Percentiles rank a stretch among this genome's conserved stretches.
phyloP scores from a whole-genome alignment of 1,140 invertebrate genomes.

The Pachyrhynchus sulphureomaculatus region DNA sequence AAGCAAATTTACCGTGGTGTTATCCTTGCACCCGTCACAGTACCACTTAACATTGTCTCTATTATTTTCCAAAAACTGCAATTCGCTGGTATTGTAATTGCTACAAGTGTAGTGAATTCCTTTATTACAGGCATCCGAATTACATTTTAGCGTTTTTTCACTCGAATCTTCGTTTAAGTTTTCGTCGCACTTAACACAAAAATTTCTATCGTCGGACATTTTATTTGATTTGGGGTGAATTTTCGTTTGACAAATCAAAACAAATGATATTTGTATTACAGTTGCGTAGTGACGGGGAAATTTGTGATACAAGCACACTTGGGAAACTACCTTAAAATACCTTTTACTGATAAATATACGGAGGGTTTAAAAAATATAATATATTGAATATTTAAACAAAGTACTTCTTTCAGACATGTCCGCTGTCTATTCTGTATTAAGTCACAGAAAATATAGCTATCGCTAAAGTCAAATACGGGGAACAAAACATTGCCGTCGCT shows the following conservation, averaged over 20 bases:
- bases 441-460: too few species aligned
- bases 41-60: conserved; percentile 36
- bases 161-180: conserved; percentile 4
- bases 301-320: too few species aligned
- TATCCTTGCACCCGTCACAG: conserved; percentile 24
- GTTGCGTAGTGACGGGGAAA: too few species aligned
- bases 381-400: too few species aligned
- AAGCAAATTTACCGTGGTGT: background rate
- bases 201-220: conserved; percentile 34
- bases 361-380: too few species aligned
- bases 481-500: too few species aligned
- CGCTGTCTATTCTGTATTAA: too few species aligned
- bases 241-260: background rate
- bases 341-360: too few species aligned
- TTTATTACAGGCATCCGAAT: conserved; percentile 28
- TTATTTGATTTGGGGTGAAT: background rate
- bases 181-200: conserved; percentile 38
- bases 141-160: conserved; percentile 31
- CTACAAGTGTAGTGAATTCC: conserved; percentile 34
- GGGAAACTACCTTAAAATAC: too few species aligned
- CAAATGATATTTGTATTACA: background rate
- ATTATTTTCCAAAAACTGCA: conserved; percentile 31
- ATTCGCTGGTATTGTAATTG: conserved; percentile 27
- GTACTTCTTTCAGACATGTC: too few species aligned
- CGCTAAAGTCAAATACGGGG: too few species aligned